Conservation (phyloP, 2,113 vertebrate species). For the Cephalopholis sonnerati region DNA sequence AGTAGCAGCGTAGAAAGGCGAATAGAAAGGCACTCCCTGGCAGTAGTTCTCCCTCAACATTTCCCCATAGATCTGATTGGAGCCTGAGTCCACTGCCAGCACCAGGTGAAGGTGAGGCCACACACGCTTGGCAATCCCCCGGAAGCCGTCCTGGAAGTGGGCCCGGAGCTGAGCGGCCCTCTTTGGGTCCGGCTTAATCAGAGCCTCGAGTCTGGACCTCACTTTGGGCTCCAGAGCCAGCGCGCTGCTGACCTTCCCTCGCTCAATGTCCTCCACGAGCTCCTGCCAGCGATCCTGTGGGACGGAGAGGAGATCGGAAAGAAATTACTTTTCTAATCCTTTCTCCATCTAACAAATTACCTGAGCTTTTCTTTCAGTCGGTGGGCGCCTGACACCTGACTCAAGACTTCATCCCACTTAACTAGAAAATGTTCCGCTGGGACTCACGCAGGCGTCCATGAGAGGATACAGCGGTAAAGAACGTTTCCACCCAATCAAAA, state of each 20-base stretch:
- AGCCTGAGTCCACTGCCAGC: slow-evolving; percentile 87
- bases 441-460: background rate
- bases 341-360: slow-evolving; percentile 32
- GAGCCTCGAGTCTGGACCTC: slow-evolving; percentile 73
- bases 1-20: slow-evolving; percentile 87
- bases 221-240: slow-evolving; percentile 78
- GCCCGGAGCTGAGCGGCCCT: slow-evolving; percentile 84
- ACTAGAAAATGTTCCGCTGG: background rate
- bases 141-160: slow-evolving; percentile 84
- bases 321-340: slow-evolving; percentile 25
- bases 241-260: slow-evolving; percentile 81
- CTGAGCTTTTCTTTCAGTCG: slow-evolving; percentile 1
- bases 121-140: slow-evolving; percentile 86
- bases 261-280: slow-evolving; percentile 86
- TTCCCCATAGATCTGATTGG: slow-evolving; percentile 85
- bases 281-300: slow-evolving; percentile 79
- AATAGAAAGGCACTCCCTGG: slow-evolving; percentile 90
- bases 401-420: slow-evolving; percentile 5
- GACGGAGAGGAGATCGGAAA: slow-evolving; percentile 10
- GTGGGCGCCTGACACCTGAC: slow-evolving; percentile 3
- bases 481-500: background rate
- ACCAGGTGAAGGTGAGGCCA: slow-evolving; percentile 92
- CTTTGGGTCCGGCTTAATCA: slow-evolving; percentile 77
- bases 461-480: background rate
- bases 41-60: slow-evolving; percentile 86